Conservation (phyloP, 2,888 invertebrate species). For the Rapana venosa region DNA sequence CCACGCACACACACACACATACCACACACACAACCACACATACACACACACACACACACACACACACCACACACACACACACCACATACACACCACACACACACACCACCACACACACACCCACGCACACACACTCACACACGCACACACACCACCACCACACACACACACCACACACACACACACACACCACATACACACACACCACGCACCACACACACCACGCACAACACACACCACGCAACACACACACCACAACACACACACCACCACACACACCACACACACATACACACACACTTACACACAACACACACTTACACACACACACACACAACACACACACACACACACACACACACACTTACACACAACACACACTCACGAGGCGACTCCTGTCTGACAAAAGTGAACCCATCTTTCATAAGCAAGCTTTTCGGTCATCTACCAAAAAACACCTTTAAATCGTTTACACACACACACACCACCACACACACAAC, state of each 20-base stretch:
- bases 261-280: background rate
- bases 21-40: background rate
- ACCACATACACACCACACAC: background rate
- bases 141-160: background rate
- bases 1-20: background rate
- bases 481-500: background rate
- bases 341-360: slow-evolving; percentile 21
- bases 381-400: too few species aligned
- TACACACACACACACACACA: slow-evolving; percentile 1
- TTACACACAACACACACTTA: background rate
- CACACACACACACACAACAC: background rate
- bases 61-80: background rate
- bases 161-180: background rate
- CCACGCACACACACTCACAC: background rate
- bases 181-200: background rate
- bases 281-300: background rate
- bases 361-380: background rate
- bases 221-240: background rate
- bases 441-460: too few species aligned
- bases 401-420: too few species aligned
- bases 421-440: too few species aligned
- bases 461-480: background rate
- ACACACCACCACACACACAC: background rate
- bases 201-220: background rate
- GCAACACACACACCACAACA: background rate